phyloP scores from a whole-genome alignment of 2,797 vertebrate species.

The Rhynchonycteris naso region DNA sequence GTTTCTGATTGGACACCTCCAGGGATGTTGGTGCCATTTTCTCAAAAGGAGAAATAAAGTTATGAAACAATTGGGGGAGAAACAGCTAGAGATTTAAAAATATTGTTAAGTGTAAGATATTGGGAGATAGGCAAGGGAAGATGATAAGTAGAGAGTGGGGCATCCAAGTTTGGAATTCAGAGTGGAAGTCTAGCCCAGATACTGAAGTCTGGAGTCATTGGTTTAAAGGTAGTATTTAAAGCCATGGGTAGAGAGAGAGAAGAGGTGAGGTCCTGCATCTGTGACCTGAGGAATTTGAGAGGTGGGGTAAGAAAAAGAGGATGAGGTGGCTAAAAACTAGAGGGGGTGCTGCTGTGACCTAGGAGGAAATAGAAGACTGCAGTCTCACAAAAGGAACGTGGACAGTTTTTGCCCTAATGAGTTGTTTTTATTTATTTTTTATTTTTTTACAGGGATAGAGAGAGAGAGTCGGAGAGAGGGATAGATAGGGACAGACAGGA shows the following conservation, averaged over 20 bases:
- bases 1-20: background rate
- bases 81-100: background rate
- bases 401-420: background rate
- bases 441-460: too few species aligned
- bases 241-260: background rate
- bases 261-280: background rate
- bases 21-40: background rate
- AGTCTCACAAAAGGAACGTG: background rate
- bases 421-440: background rate
- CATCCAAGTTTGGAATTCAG: background rate
- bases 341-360: rapidly evolving
- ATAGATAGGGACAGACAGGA: too few species aligned
- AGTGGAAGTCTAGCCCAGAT: background rate
- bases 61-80: background rate
- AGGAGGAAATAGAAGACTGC: background rate
- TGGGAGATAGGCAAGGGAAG: background rate
- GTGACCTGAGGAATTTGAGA: background rate
- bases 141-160: background rate
- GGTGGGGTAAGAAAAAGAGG: background rate
- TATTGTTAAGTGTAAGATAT: background rate
- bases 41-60: background rate
- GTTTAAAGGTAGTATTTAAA: background rate
- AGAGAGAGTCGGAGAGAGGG: too few species aligned
- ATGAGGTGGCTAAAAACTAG: background rate
- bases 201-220: background rate